Evolutionary conservation across 2,888 invertebrate species (phyloP), one percentile per base, ranked within the genome.

Genomic region (Timema cristinae): DNA sequence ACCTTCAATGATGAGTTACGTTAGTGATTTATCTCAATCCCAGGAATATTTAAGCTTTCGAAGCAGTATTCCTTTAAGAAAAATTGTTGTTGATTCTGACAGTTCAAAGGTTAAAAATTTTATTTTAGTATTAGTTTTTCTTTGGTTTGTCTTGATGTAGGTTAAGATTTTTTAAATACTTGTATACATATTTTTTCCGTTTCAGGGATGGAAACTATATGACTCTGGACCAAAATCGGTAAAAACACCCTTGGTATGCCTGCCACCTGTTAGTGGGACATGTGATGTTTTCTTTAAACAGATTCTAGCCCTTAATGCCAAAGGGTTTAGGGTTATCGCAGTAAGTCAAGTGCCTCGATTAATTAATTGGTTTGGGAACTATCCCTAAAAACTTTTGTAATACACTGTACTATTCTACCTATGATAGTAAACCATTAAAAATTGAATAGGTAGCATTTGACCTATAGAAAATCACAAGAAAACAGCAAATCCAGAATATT

Each of bases 211-310:
- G 95, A 89, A 89, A 79, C 85, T 95, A 74, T 95, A 94, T 80
- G 95, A 96, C 80, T 91, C 93, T 72, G 95, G 94, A 50, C 95
- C 95, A 9, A 90, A 90, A 80, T 87, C 87, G 69, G 88, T 95
- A 0, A 87, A 85, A 73, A 91, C 91, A 78, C 95, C 95, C 0
- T 79, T 96, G 56, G 84, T 95, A 77, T 95, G 94, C 83, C 85
- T 95, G 76, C 94, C 95, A 9, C 94, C 95, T 47, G 94, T 93
- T 5, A 93, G 94, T 76, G 95, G 95, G 5, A 92, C 93, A 11
- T 93, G 95, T 9, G 95, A 95, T 83, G 87, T 94, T 69, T 95
- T 90, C 83, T 96, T 90, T 81, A 89, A 89, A 79, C 95, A 95
- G 84, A 87, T 95, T 49, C 84, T 95, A 78, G 88, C 91, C 1